Evolutionary conservation across 2,797 vertebrate genomes (phyloP), one percentile per base, ranked within the genome.

Genomic region (Oceanodroma leucorhoa): DNA sequence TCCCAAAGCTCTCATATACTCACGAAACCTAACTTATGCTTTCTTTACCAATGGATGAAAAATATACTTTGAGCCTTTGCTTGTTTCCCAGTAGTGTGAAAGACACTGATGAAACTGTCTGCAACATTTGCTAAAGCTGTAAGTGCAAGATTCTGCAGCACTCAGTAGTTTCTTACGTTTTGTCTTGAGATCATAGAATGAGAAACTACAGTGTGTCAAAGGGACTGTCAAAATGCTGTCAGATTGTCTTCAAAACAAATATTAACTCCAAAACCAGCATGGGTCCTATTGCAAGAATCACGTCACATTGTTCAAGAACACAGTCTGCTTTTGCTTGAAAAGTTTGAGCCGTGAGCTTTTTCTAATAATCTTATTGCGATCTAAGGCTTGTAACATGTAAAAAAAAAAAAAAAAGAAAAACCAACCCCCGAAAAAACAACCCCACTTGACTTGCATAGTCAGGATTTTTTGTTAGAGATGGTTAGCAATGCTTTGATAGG

Each of bases 181-280:
- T 41, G 5, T 79, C 95, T 86, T 1, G 5, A 80, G 75, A 24
- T 41, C 60, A 60, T 73, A 71, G 57, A 70, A 75, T 67, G 45
- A 72, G 57, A 80, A 91, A 65, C 50, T 65, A 19, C 34, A 54
- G 40, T 0, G 0, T 88, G 79, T 58, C 80, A 95, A 78, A 88
- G 34, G 60, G 83, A 45, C 46, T 89, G 71, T 89, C 87, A 94
- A 55, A 93, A 92, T 40, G 16, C n/a, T 87, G 43, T 70, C 38
- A 30, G 30, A 26, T 24, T 93, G 61, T 53, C 69, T 90, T 83
- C 76, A 72, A 78, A 95, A 65, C n/a, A 83, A 78, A 18, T 40
- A 78, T 43, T 54, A 61, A 57, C 57, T 93, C 72, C 45, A 40
- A 75, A 94, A 67, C 43, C 23, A 36, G 34, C 4, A 27, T 65